Evolutionary conservation across 2,113 vertebrate species (phyloP).

Genomic region (Microcebus tavaratra): DNA sequence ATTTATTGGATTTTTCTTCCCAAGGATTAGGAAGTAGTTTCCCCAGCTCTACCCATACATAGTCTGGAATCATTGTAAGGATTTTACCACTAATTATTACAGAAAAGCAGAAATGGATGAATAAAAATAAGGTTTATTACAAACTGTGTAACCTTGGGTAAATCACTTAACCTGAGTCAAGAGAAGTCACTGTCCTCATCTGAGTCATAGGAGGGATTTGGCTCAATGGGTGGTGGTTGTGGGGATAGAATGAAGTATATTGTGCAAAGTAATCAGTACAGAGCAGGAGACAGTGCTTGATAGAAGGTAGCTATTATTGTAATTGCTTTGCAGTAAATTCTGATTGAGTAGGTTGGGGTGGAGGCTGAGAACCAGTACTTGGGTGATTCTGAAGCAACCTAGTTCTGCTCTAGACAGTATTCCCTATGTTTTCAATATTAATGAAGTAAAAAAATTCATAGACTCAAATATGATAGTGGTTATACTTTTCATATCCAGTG

Average conservation of each 20-base stretch:
- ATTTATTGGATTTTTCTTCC: background rate
- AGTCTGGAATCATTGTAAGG: background rate
- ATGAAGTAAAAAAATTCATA: background rate
- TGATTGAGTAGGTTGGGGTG: background rate
- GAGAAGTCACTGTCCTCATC: background rate
- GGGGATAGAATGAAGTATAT: background rate
- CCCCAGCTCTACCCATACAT: background rate
- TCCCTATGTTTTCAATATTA: constrained; percentile 8
- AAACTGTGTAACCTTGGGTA: background rate
- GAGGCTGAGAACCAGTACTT: background rate
- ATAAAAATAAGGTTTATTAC: constrained; percentile 17
- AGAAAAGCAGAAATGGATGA: background rate
- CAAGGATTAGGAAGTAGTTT: background rate
- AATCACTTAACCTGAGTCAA: constrained; percentile 1
- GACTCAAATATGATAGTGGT: background rate
- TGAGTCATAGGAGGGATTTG: background rate
- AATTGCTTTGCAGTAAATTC: background rate
- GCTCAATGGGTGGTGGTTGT: background rate
- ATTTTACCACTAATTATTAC: background rate
- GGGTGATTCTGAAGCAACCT: background rate
- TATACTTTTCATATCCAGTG: background rate
- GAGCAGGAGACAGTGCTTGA: background rate
- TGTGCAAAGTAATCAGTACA: background rate
- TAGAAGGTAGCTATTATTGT: background rate
- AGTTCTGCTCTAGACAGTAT: background rate